phyloP scores from a whole-genome alignment of 2,113 vertebrate genomes.

The Chlamydotis undulata region DNA sequence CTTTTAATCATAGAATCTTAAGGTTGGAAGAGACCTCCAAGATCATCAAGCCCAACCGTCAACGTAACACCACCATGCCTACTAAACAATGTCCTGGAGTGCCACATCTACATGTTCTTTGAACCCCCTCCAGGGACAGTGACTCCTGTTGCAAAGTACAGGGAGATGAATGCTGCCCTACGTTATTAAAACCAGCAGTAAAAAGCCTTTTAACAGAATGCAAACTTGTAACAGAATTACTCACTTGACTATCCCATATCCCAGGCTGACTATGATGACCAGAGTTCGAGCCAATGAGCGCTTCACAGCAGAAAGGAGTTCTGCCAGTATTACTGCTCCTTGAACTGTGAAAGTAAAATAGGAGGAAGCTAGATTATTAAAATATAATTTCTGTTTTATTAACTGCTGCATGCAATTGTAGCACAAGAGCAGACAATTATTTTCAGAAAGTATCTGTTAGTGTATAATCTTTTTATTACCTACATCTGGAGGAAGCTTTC shows the following conservation, averaged over 20 bases:
- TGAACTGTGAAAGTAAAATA: constrained; percentile 76
- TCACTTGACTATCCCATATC: constrained; percentile 95
- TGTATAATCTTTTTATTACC: neutral
- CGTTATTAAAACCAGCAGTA: neutral
- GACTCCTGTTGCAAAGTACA: neutral
- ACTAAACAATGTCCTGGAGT: no score
- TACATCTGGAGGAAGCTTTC: neutral
- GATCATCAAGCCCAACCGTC: no score
- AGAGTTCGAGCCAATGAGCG: constrained; percentile 91
- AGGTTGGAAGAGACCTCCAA: no score
- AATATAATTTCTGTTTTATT: neutral
- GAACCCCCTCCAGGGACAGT: no score
- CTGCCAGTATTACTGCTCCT: constrained; percentile 90
- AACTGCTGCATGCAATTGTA: neutral
- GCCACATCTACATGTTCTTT: no score
- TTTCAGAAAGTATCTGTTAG: neutral
- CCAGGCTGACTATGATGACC: constrained; percentile 94
- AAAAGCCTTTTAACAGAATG: neutral
- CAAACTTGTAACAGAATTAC: constrained; percentile 38
- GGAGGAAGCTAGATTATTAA: neutral
- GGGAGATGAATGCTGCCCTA: neutral
- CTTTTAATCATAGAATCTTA: neutral
- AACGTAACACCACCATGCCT: no score
- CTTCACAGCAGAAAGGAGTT: constrained; percentile 92
- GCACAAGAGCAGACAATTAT: neutral